Evolutionary conservation across 2,113 vertebrate genomes (phyloP), one percentile per base, ranked within the genome.

Genomic region (Microcebus tavaratra): DNA sequence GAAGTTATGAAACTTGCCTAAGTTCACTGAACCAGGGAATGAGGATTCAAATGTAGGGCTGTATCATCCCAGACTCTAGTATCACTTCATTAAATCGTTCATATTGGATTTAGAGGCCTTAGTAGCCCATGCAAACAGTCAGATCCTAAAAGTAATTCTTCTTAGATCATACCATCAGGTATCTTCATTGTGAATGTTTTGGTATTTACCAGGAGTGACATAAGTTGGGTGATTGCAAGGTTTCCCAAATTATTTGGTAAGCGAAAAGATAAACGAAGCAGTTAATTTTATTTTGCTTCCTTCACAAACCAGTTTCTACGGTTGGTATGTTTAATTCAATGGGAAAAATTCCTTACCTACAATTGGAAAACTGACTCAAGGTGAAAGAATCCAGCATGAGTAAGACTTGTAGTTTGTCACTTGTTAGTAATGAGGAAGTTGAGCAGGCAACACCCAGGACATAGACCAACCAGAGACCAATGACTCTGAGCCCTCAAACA

Each of bases 221-320:
- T 68, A 93, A 96, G 83, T 82, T 94, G 79, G 29, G 63, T 93
- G 20, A 93, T 12, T 63, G 48, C 14, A 91, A 93, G 20, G 15
- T 79, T 93, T 70, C 87, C 34, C 21, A 83, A 96, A 94, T 88
- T 95, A 67, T 88, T 57, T 78, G 20, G 18, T 72, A 80, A 88
- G 88, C 92, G 5, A 20, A 95, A 94, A 85, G 79, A 84, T 89
- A 96, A 83, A 96, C 59, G 53, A 88, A 95, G 57, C 45, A 72
- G 83, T 97, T 95, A 94, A 45, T 4, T 83, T 95, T 65, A 85
- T 93, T 93, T 96, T 86, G 76, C 57, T 96, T 96, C 57, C 80
- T 75, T 95, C 90, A 88, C 55, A 87, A 95, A 96, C 87, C 14
- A 3, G 83, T 97, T 97, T 97, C 75, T 94, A 90, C 83, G 50